Evolutionary conservation across 2,797 vertebrate species (phyloP), one percentile per base, ranked within the genome.

Genomic region (Sebastes hubbsi): DNA sequence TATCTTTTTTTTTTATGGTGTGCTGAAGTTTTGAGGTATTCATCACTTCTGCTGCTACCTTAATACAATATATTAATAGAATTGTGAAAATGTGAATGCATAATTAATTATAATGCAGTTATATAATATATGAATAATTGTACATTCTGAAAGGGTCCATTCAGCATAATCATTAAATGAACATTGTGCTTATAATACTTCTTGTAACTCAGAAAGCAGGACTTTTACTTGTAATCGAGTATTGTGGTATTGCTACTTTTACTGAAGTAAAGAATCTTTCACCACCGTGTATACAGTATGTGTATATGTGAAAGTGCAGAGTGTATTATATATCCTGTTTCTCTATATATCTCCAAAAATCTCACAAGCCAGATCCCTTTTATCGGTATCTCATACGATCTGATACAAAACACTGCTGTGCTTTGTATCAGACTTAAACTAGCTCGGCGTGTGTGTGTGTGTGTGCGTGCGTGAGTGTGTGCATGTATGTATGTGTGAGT

Each of bases 311-410:
- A 69, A 36, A 24, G 10, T 38, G 11, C 22, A 1, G 27, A 75
- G 12, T 38, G 38, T 10, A 27, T 8, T 30, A 58, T 46, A 60
- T 61, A 9, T 29, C 24, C 25, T 70, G 6, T 64, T 65, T 66
- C 30, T 79, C 72, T 64, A 4, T 72, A 69, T 77, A 66, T 74
- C 22, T 70, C 34, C 36, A 27, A 67, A 62, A 25, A 62, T 88
- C 54, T 49, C 59, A 78, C 58, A 64, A 78, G 52, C 34, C 46
- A 73, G 49, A 72, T 58, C 67, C 22, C 63, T 86, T 84, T 83
- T 78, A 79, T 87, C 61, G n/a, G 62, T 36, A 49, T 49, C 56
- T 73, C 70, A 87, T 64, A 75, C 38, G 42, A 85, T 84, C 58
- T 79, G 68, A 73, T 74, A 63, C 55, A 66, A 64, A 86, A 59